Evolutionary conservation across 2,113 vertebrate species (phyloP).

Genomic region (Chauna torquata): DNA sequence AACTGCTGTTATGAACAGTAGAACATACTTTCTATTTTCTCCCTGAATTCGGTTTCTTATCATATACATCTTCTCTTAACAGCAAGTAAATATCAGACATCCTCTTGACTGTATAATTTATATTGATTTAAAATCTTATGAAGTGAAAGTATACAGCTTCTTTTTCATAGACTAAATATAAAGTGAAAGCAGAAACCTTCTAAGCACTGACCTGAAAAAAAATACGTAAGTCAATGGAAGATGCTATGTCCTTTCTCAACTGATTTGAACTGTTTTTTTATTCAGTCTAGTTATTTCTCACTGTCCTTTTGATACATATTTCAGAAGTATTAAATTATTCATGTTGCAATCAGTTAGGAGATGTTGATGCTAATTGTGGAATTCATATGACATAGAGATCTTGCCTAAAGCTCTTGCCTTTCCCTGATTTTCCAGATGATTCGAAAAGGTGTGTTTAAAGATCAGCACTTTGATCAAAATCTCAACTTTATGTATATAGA

Average conservation of each 20-base stretch:
- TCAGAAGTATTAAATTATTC: background rate
- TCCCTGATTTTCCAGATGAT: slow-evolving; percentile 88
- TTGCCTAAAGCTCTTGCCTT: background rate
- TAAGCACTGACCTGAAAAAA: slow-evolving; percentile 54
- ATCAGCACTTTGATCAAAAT: slow-evolving; percentile 99
- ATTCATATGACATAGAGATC: background rate
- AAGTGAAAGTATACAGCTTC: slow-evolving; percentile 51
- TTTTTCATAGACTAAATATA: slow-evolving; percentile 65
- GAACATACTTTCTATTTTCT: background rate
- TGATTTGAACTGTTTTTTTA: background rate
- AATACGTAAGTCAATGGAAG: slow-evolving; percentile 37
- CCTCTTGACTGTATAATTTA: slow-evolving; percentile 12
- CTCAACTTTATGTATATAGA: slow-evolving; percentile 99
- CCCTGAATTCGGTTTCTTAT: background rate
- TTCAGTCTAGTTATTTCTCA: background rate
- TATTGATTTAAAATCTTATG: background rate
- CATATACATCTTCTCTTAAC: background rate
- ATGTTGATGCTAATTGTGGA: background rate
- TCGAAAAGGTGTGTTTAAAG: slow-evolving; percentile 98
- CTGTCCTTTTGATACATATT: background rate
- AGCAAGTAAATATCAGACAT: background rate
- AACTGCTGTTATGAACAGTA: background rate
- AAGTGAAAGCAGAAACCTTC: slow-evolving; percentile 54
- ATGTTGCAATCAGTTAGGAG: background rate
- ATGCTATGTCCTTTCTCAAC: background rate